Evolutionary conservation across 2,113 vertebrate species (phyloP).

Genomic region (Pygathrix nemaeus): DNA sequence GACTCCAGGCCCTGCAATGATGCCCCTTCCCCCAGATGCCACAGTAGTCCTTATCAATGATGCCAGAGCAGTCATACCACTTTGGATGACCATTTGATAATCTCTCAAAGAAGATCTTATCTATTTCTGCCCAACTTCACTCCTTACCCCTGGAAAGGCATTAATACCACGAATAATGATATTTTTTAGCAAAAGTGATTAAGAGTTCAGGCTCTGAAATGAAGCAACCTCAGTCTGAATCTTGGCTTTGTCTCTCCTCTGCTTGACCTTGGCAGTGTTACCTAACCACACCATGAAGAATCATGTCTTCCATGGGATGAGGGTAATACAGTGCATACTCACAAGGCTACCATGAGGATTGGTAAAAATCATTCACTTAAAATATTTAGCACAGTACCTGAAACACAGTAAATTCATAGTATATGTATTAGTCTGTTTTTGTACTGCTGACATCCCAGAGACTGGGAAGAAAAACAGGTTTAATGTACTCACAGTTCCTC

Average conservation of each 20-base stretch:
- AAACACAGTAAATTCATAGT: not conserved
- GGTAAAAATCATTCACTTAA: not conserved
- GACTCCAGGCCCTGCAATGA: not conserved
- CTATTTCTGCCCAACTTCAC: not conserved
- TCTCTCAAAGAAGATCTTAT: not conserved
- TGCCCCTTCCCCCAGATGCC: fast-evolving
- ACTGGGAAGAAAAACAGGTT: too few relatives aligned
- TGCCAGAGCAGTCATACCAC: too few relatives aligned
- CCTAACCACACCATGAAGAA: not conserved
- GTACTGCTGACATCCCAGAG: too few relatives aligned
- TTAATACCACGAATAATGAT: not conserved
- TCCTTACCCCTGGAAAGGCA: not conserved
- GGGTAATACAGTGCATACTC: too few relatives aligned
- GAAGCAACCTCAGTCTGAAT: not conserved
- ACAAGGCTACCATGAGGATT: not conserved
- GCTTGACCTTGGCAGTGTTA: not conserved
- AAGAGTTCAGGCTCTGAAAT: not conserved
- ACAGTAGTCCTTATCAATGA: not conserved
- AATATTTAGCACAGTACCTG: not conserved
- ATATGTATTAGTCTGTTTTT: too few relatives aligned
- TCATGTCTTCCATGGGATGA: too few relatives aligned
- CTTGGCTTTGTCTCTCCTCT: not conserved
- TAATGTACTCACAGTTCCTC: too few relatives aligned
- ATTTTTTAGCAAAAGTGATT: not conserved
- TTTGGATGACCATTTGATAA: not conserved